These are phyloP conservation scores for Drosophila austrosaltans DNA, from an alignment of 2,888 invertebrate genomes.

Conservation along the genomic window DNA sequence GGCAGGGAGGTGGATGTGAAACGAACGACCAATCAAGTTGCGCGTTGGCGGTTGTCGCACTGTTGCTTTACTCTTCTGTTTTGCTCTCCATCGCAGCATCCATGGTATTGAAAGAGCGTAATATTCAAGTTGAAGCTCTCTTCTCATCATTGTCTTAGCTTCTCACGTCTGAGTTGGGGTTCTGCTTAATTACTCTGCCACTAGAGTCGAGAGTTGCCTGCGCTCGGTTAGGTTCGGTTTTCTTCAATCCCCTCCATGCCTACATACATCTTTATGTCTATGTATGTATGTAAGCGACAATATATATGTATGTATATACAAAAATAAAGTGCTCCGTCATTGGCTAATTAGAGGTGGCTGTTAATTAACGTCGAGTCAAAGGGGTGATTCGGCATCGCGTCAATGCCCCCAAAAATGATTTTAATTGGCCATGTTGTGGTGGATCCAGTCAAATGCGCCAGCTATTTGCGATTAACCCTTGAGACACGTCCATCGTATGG, in stretches of 20 bases:
- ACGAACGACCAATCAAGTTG: constrained; percentile 70
- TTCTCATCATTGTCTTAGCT: constrained; percentile 37
- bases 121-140: constrained; percentile 38
- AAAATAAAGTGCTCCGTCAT: constrained; percentile 55
- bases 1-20: constrained; percentile 37
- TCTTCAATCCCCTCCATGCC: not conserved
- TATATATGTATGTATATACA: constrained; percentile 1
- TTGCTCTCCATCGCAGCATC: constrained; percentile 45
- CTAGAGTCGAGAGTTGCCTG: constrained; percentile 13
- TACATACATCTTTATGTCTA: no score
- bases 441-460: not conserved
- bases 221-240: constrained; percentile 28
- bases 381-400: constrained; percentile 41
- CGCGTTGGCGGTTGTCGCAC: constrained; percentile 54
- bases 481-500: not conserved
- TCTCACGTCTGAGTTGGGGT: constrained; percentile 19
- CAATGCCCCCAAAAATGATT: constrained; percentile 31
- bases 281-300: not conserved
- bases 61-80: constrained; percentile 67
- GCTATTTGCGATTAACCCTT: not conserved
- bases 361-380: constrained; percentile 55
- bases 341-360: constrained; percentile 65
- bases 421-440: constrained; percentile 40
- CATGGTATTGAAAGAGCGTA: constrained; percentile 44
- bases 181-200: constrained; percentile 49